Conservation (phyloP, 2,797 vertebrate genomes). For the Spinus olivaceus region DNA sequence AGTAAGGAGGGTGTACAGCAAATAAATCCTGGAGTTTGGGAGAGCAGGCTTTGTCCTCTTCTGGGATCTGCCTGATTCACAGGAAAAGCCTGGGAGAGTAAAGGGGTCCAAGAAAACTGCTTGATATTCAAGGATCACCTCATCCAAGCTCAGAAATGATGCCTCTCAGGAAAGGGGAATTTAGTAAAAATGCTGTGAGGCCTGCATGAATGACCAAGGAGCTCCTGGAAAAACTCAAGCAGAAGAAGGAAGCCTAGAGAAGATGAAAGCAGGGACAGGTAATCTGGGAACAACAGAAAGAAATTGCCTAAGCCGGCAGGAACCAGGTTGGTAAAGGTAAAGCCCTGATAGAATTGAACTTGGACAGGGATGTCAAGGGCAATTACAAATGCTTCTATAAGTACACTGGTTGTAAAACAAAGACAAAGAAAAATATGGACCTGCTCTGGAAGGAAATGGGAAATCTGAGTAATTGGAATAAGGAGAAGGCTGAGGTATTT, state of each 20-base stretch:
- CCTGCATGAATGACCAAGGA: background rate
- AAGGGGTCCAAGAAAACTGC: background rate
- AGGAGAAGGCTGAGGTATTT: background rate
- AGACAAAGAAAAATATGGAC: background rate
- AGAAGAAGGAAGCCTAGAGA: background rate
- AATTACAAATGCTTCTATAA: background rate
- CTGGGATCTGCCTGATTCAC: background rate
- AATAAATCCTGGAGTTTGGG: too few relatives aligned
- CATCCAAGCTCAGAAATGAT: background rate
- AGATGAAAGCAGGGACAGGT: background rate
- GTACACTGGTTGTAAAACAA: background rate
- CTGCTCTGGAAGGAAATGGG: background rate
- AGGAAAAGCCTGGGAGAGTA: background rate
- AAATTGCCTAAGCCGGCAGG: background rate
- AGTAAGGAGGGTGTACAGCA: background rate
- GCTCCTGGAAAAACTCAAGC: background rate
- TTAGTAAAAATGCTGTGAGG: background rate
- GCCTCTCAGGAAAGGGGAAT: background rate
- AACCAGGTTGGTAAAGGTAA: background rate
- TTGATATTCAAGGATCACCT: background rate
- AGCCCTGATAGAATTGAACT: background rate
- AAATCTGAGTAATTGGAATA: background rate
- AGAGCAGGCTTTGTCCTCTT: background rate
- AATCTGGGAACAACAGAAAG: background rate
- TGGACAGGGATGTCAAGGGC: background rate